Evolutionary conservation across 2,797 vertebrate genomes (phyloP).

Genomic region (Tinamus major): DNA sequence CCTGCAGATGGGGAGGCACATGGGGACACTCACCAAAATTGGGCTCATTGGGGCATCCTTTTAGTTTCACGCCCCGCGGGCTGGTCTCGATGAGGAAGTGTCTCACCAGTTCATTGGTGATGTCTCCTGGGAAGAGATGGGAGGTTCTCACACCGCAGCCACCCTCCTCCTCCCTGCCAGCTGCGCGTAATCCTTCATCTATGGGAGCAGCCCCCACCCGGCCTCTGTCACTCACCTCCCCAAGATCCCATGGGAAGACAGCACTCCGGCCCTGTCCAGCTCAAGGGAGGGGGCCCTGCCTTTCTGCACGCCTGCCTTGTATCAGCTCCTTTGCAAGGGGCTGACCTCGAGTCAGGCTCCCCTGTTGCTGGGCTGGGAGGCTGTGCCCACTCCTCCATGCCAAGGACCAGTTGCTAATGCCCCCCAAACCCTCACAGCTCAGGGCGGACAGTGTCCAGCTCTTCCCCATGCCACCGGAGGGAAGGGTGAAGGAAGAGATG

Average conservation of each 20-base stretch:
- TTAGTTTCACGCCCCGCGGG: conserved; percentile 96
- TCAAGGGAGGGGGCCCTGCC: neutral
- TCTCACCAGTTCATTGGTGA: conserved; percentile 93
- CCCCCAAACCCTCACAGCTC: neutral
- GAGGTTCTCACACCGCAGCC: neutral
- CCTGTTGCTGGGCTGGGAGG: neutral
- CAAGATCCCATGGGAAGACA: neutral
- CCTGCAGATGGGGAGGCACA: fast-evolving
- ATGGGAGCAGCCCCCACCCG: neutral
- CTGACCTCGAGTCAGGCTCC: neutral
- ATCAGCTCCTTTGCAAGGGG: neutral
- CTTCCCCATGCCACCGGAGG: neutral
- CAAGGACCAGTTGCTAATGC: neutral
- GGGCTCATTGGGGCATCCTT: conserved; percentile 97
- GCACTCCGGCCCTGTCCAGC: neutral
- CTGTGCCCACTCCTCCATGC: neutral
- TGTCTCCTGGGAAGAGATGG: conserved; percentile 82
- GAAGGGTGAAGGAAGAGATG: neutral
- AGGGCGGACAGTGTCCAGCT: neutral
- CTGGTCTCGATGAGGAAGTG: conserved; percentile 99
- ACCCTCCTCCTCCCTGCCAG: neutral
- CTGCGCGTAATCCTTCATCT: neutral
- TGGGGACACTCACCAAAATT: conserved; percentile 91
- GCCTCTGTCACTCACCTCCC: neutral
- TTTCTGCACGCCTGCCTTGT: neutral